phyloP scores from a whole-genome alignment of 2,888 invertebrate genomes.

The Monoplex corrugatus region DNA sequence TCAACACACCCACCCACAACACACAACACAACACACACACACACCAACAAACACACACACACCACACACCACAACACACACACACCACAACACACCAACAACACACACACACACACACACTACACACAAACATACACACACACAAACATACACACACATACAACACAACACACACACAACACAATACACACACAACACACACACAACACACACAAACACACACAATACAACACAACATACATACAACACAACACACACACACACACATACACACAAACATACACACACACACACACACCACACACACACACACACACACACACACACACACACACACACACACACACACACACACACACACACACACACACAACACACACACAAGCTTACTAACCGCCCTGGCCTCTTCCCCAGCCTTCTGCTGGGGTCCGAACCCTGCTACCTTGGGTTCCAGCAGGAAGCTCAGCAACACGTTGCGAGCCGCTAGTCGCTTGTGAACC shows the following conservation, averaged over 20 bases:
- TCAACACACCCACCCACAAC: not conserved
- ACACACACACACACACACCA: not conserved
- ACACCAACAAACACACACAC: too few relatives aligned
- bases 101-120: too few relatives aligned
- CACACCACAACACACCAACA: too few relatives aligned
- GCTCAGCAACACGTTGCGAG: constrained; percentile 65
- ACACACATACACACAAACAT: too few relatives aligned
- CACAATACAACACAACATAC: too few relatives aligned
- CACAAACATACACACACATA: too few relatives aligned
- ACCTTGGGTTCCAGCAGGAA: constrained; percentile 59
- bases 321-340: not conserved
- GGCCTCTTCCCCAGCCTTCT: constrained; percentile 52
- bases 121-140: too few relatives aligned
- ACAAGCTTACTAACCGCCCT: constrained; percentile 52
- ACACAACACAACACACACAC: not conserved
- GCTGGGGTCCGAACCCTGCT: constrained; percentile 67
- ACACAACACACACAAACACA: too few relatives aligned
- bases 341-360: not conserved
- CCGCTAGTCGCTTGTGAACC: constrained; percentile 66
- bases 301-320: not conserved
- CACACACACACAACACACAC: constrained; percentile 35
- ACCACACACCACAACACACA: too few relatives aligned
- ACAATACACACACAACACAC: too few relatives aligned
- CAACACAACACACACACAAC: too few relatives aligned
- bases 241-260: too few relatives aligned